Base-by-base conservation (phyloP, 2,888 invertebrate genomes). In the Priapulus caudatus region DNA sequence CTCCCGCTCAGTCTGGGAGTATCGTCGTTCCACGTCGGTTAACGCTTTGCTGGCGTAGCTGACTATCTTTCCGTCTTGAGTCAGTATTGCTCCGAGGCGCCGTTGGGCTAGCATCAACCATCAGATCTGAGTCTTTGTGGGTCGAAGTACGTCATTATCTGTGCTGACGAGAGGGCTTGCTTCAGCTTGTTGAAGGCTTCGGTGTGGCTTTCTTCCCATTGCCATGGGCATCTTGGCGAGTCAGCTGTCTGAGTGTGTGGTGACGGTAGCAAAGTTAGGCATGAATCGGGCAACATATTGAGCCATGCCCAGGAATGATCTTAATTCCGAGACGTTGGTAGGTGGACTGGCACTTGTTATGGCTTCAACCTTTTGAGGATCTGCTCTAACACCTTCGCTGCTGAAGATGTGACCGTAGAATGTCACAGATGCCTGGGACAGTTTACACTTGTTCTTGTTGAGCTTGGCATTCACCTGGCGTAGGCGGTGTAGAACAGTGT, bases 401-500 rank as follows among this genome's bases (percentile, higher is more conserved):
- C 43, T 44, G 23, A 57, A 20, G n/a, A 45, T n/a, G 20, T 50
- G 20, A 18, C 56, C 55, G 18, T 23, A 46, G 20, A 56, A 48
- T n/a, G 48, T 49, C 19, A 56, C 50, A 19, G 19, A 18, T 48
- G 4, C 23, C 44, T 52, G 15, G 15, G 55, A 54, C 48, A 59
- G 64, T 19, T 52, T 47, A 55, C 68, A 70, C 57, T 70, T 70
- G 2, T 63, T 48, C 22, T 48, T 47, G 45, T 61, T 62, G 1
- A 62, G 52, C 2, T 61, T 62, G 15, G 59, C 23, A 20, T 55
- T 54, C 49, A 54, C 54, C 16, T 55, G 53, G 20, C 54, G 22
- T 43, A 57, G 48, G 43, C 53, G 56, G 47, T 53, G 48, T 48
- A 56, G 57, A 20, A 65, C 63, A 50, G 56, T 45, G 20, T 53